Conservation (phyloP, 2,888 invertebrate species). For the Ochropacha duplaris region DNA sequence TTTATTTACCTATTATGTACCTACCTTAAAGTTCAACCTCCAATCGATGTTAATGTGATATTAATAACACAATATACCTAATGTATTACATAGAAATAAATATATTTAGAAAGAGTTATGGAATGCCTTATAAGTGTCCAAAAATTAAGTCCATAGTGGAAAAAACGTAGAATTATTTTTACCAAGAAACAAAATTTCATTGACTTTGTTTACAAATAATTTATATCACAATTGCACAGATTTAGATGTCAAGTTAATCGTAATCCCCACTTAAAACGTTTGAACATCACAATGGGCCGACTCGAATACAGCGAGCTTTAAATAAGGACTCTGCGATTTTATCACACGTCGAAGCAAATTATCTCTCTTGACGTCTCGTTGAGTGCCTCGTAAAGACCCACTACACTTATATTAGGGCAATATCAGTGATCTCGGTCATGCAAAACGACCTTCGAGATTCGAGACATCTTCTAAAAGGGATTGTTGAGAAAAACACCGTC, state of each 20-base stretch:
- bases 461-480: constrained; percentile 42
- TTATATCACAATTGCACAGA: constrained; percentile 19
- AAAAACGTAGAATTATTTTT: not conserved
- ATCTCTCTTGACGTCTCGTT: constrained; percentile 51
- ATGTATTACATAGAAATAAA: too few relatives aligned
- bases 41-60: too few relatives aligned
- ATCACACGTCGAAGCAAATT: constrained; percentile 68
- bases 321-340: constrained; percentile 58
- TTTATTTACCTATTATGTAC: too few relatives aligned
- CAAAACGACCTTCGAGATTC: constrained; percentile 52
- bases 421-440: constrained; percentile 67
- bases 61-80: too few relatives aligned
- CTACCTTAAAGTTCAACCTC: too few relatives aligned
- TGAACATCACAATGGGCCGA: constrained; percentile 48
- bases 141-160: too few relatives aligned
- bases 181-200: not conserved
- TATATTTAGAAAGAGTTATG: too few relatives aligned
- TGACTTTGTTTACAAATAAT: constrained; percentile 20
- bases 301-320: constrained; percentile 37
- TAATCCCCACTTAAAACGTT: constrained; percentile 47
- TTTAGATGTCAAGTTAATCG: constrained; percentile 26
- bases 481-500: constrained; percentile 35
- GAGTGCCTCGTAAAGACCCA: constrained; percentile 65
- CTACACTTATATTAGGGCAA: constrained; percentile 66
- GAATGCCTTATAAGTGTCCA: too few relatives aligned